Conservation (phyloP, 2,888 invertebrate species). For the Microplitis manilae region DNA sequence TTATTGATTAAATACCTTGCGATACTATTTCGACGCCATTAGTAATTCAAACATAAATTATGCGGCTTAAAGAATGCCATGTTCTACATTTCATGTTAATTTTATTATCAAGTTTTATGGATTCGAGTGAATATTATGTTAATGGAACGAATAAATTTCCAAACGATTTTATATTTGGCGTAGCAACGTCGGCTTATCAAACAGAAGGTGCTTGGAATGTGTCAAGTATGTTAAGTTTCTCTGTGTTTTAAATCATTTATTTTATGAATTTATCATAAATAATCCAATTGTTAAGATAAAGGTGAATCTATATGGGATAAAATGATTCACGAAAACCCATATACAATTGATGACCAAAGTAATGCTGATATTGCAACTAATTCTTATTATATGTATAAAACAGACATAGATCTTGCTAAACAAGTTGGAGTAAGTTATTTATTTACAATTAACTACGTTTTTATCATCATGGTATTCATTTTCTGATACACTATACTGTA, state of each 20-base stretch:
- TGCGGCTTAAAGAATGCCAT: not conserved
- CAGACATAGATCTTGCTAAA: slow-evolving; percentile 60
- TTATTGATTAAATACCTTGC: not conserved
- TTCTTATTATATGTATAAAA: slow-evolving; percentile 79
- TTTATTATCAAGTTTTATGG: not conserved
- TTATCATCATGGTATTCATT: not conserved
- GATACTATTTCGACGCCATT: not conserved
- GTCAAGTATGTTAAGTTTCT: slow-evolving; percentile 57
- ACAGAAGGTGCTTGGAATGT: slow-evolving; percentile 77
- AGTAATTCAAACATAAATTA: not conserved
- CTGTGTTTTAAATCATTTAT: not conserved
- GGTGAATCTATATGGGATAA: slow-evolving; percentile 81
- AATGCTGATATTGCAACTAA: slow-evolving; percentile 80
- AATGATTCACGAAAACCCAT: slow-evolving; percentile 74
- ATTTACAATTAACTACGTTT: not conserved
- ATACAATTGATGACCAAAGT: slow-evolving; percentile 74
- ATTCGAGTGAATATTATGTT: not conserved
- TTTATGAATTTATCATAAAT: not conserved
- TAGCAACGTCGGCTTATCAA: slow-evolving; percentile 77
- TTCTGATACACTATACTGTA: too few species aligned
- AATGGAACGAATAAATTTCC: slow-evolving; percentile 69
- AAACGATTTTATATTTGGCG: slow-evolving; percentile 76
- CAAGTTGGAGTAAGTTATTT: slow-evolving; percentile 47
- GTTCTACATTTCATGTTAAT: not conserved
- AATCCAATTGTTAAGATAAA: slow-evolving; percentile 72